Evolutionary conservation across 2,113 vertebrate genomes (phyloP).

Genomic region (Carollia perspicillata): DNA sequence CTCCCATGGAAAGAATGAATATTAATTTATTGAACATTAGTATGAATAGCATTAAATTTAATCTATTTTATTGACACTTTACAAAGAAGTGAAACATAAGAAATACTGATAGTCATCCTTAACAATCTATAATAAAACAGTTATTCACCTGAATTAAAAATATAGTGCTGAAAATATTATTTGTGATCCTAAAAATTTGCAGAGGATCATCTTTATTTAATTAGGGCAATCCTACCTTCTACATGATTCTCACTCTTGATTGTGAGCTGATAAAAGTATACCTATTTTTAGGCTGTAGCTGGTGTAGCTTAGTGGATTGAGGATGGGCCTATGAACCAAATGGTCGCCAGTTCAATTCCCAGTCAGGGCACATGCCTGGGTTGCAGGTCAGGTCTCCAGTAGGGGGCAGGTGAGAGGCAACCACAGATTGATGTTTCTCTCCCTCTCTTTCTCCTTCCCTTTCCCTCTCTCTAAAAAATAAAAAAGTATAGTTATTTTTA

Average conservation of each 20-base stretch:
- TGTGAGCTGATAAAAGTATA: neutral
- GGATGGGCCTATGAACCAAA: no score
- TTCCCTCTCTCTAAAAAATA: no score
- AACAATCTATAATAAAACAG: neutral
- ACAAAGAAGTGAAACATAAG: conserved; percentile 9
- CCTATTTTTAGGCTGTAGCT: neutral
- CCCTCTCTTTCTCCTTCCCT: no score
- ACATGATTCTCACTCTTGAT: neutral
- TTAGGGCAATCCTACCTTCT: neutral
- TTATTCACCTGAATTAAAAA: neutral
- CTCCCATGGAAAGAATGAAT: conserved; percentile 13
- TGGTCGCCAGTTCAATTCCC: no score
- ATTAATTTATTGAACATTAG: conserved; percentile 40
- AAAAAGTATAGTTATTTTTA: neutral
- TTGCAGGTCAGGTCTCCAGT: no score
- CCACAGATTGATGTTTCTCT: no score
- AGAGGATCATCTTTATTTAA: neutral
- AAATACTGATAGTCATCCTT: conserved; percentile 27
- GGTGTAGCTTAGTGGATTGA: no score
- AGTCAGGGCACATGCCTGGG: no score
- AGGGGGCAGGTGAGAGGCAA: no score
- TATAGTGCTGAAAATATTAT: conserved; percentile 9
- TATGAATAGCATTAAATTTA: neutral
- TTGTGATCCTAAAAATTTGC: neutral
- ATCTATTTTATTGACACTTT: conserved; percentile 51